Evolutionary conservation across 2,797 vertebrate species (phyloP).

Genomic region (Selene dorsalis): DNA sequence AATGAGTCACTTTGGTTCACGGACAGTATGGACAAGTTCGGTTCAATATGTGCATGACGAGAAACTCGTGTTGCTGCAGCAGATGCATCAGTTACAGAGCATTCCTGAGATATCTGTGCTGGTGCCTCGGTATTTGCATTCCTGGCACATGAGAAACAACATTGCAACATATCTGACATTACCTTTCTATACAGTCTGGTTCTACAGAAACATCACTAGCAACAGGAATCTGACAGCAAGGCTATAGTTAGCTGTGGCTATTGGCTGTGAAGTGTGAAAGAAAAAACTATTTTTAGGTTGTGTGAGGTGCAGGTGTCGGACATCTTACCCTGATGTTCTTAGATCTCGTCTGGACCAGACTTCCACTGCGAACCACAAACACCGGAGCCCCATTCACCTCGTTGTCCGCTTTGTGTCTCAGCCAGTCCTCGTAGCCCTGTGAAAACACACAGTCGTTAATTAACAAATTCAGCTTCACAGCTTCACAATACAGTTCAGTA

Average conservation of each 20-base stretch:
- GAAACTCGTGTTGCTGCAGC: not conserved
- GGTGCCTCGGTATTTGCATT: not conserved
- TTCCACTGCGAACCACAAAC: slow-evolving; percentile 96
- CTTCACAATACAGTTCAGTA: not conserved
- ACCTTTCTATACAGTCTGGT: not conserved
- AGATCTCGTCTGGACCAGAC: slow-evolving; percentile 97
- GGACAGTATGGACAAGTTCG: not conserved
- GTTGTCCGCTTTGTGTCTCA: slow-evolving; percentile 98
- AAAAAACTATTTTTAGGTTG: slow-evolving; percentile 5
- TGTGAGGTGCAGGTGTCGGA: not conserved
- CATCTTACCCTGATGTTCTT: slow-evolving; percentile 95
- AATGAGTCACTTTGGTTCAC: not conserved
- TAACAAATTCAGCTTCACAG: not conserved
- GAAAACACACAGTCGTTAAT: not conserved
- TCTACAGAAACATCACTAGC: slow-evolving; percentile 6
- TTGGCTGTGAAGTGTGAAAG: slow-evolving; percentile 10
- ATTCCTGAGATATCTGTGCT: not conserved
- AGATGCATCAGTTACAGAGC: not conserved
- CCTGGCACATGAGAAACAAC: not conserved
- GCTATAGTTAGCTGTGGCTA: not conserved
- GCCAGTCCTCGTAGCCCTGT: slow-evolving; percentile 98
- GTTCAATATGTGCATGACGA: not conserved
- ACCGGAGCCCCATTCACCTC: slow-evolving; percentile 98
- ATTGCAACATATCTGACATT: not conserved
- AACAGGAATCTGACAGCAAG: slow-evolving; percentile 29